Conservation (phyloP, 2,888 invertebrate species). For the Andricus curvator region DNA sequence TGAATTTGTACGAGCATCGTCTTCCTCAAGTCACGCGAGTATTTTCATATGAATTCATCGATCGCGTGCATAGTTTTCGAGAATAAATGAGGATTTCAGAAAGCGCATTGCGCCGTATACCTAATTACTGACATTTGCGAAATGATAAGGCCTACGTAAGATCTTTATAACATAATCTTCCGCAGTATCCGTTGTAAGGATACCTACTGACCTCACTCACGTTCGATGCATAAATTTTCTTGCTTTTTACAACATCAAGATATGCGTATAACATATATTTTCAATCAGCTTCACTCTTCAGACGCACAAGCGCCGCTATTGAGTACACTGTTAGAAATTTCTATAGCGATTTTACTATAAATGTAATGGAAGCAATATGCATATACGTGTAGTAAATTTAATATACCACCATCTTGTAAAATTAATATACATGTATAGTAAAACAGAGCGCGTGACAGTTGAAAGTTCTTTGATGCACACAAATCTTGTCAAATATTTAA, state of each 20-base stretch:
- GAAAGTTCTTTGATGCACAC: too few species aligned
- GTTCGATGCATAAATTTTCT: background rate
- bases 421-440: too few species aligned
- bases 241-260: background rate
- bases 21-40: background rate
- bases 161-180: constrained; percentile 7
- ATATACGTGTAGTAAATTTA: too few species aligned
- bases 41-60: constrained; percentile 3
- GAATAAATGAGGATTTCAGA: background rate
- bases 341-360: too few species aligned
- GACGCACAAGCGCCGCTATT: background rate
- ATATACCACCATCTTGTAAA: too few species aligned
- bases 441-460: too few species aligned
- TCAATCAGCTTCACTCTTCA: background rate
- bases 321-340: too few species aligned
- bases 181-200: background rate
- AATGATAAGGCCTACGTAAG: constrained; percentile 1
- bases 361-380: too few species aligned
- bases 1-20: background rate
- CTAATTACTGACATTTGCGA: background rate
- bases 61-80: background rate
- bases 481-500: too few species aligned
- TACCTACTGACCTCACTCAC: background rate
- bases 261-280: background rate
- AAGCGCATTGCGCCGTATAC: background rate